Evolutionary conservation across 2,113 vertebrate genomes (phyloP).

Genomic region (Periophthalmus modestus): DNA sequence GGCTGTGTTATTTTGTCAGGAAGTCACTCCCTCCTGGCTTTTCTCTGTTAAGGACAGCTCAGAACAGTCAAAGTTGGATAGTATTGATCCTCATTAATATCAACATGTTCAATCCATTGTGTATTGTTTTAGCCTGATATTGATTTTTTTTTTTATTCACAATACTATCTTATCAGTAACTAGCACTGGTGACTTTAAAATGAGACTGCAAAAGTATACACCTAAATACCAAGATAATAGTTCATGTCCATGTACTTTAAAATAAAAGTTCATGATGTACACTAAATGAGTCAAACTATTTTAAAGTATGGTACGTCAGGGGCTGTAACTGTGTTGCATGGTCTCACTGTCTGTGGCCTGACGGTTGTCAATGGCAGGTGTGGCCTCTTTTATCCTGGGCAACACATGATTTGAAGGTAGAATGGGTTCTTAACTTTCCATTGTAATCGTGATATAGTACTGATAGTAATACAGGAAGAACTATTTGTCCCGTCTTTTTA

Average conservation of each 20-base stretch:
- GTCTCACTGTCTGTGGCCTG: background rate
- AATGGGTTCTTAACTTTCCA: background rate
- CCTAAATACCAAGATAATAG: background rate
- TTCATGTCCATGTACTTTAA: too few relatives aligned
- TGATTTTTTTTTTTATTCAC: background rate
- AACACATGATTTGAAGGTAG: background rate
- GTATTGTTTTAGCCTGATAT: background rate
- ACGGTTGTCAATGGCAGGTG: conserved; percentile 7
- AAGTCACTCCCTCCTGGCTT: conserved; percentile 46
- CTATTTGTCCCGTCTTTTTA: background rate
- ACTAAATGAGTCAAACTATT: background rate
- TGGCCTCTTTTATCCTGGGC: background rate
- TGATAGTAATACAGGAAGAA: background rate
- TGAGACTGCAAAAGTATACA: background rate
- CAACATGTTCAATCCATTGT: background rate
- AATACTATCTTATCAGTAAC: background rate
- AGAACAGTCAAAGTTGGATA: background rate
- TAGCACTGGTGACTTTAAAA: background rate
- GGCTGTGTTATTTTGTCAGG: conserved; percentile 50
- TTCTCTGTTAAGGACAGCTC: conserved; percentile 19
- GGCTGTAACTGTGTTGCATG: background rate
- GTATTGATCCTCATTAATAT: background rate
- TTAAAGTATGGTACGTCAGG: background rate
- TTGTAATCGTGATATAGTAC: background rate
- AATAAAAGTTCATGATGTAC: too few relatives aligned